phyloP scores from a whole-genome alignment of 2,888 invertebrate species.

The Altica lythri region DNA sequence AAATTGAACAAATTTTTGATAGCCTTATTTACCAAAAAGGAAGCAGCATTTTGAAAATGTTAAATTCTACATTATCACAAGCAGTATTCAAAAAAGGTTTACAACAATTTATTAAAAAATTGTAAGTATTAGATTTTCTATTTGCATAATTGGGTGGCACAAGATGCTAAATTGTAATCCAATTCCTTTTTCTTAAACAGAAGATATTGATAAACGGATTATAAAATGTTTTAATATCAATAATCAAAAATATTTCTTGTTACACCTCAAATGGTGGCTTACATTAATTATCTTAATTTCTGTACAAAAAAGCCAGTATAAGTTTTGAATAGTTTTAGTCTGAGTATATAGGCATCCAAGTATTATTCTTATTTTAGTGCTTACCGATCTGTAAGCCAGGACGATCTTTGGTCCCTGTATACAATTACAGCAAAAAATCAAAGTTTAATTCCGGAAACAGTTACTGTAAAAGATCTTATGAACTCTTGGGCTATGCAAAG shows the following conservation, averaged over 20 bases:
- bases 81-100: slow-evolving; percentile 62
- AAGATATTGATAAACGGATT: too few relatives aligned
- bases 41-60: slow-evolving; percentile 65
- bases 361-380: slow-evolving; percentile 56
- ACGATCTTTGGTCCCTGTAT: slow-evolving; percentile 69
- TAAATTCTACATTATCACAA: slow-evolving; percentile 63
- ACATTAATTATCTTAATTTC: too few relatives aligned
- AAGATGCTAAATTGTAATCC: too few relatives aligned
- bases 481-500: slow-evolving; percentile 74
- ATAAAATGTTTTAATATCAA: too few relatives aligned
- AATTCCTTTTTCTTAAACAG: too few relatives aligned
- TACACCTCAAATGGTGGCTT: too few relatives aligned
- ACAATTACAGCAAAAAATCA: slow-evolving; percentile 49
- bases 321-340: too few relatives aligned
- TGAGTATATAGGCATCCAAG: background rate
- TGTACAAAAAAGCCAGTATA: too few relatives aligned
- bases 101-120: slow-evolving; percentile 61
- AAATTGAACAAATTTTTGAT: slow-evolving; percentile 67
- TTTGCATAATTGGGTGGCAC: too few relatives aligned
- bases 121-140: slow-evolving; percentile 55
- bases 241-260: too few relatives aligned
- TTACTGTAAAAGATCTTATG: slow-evolving; percentile 66
- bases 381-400: slow-evolving; percentile 66
- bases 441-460: slow-evolving; percentile 52
- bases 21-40: slow-evolving; percentile 54